phyloP scores from a whole-genome alignment of 2,888 invertebrate species.

The Aspidapion aeneum region DNA sequence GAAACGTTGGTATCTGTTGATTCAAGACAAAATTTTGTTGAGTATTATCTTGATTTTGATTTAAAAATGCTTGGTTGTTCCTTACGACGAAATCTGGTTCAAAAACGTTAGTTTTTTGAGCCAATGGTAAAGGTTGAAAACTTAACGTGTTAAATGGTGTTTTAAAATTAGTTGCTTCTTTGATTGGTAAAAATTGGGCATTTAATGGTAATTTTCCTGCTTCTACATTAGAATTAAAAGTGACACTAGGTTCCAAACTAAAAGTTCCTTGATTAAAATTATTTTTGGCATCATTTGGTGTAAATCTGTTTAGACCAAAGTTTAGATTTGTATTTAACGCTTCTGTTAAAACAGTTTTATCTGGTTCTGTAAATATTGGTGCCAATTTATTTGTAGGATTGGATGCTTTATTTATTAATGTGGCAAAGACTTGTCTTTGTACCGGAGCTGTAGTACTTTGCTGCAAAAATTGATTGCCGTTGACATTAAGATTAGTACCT shows the following conservation, averaged over 20 bases:
- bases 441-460: too few relatives aligned
- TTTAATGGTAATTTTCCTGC: slow-evolving; percentile 42
- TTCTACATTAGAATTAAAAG: slow-evolving; percentile 40
- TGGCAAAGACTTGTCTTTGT: neutral
- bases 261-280: slow-evolving; percentile 30
- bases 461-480: neutral
- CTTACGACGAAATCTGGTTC: neutral
- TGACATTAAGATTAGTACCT: too few relatives aligned
- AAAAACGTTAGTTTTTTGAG: neutral
- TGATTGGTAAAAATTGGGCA: slow-evolving; percentile 45
- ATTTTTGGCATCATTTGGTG: neutral
- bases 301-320: neutral
- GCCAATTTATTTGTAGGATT: slow-evolving; percentile 14
- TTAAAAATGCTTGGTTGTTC: neutral
- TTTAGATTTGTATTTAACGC: neutral
- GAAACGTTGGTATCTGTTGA: neutral
- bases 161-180: slow-evolving; percentile 39
- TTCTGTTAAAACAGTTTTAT: neutral
- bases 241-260: slow-evolving; percentile 54
- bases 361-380: slow-evolving; percentile 24
- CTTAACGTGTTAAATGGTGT: slow-evolving; percentile 8
- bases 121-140: neutral
- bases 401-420: neutral
- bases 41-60: neutral
- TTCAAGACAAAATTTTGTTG: neutral